Evolutionary conservation across 2,113 vertebrate genomes (phyloP).

Genomic region (Thunnus maccoyii): DNA sequence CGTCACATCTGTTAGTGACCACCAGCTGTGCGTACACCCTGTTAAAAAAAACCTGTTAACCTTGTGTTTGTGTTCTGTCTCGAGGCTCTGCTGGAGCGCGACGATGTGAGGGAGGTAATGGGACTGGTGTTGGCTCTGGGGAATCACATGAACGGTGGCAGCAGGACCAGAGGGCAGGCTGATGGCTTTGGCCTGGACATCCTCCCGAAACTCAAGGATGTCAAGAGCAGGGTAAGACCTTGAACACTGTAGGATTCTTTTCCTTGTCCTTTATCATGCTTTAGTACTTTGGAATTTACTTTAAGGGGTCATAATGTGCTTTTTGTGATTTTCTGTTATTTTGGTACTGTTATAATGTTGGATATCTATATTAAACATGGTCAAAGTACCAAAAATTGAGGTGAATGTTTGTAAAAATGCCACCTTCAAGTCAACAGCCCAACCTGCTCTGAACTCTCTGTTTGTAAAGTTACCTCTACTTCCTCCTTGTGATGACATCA

Average conservation of each 20-base stretch:
- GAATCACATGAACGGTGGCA: conserved; percentile 98
- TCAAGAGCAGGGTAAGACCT: conserved; percentile 93
- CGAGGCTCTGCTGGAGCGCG: conserved; percentile 88
- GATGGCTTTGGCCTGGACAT: conserved; percentile 97
- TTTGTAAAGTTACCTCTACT: too few relatives aligned
- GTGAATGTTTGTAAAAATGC: too few relatives aligned
- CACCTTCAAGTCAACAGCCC: too few relatives aligned
- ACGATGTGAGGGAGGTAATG: conserved; percentile 89
- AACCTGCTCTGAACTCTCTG: too few relatives aligned
- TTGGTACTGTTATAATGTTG: too few relatives aligned
- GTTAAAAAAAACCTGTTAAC: background rate
- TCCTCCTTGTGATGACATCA: too few relatives aligned
- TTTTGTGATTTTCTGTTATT: too few relatives aligned
- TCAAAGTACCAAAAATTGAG: too few relatives aligned
- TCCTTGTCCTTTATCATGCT: background rate
- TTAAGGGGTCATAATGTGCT: too few relatives aligned
- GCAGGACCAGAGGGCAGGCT: conserved; percentile 93
- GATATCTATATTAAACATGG: too few relatives aligned
- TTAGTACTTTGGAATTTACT: background rate
- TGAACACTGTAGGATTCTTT: background rate
- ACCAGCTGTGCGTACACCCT: background rate
- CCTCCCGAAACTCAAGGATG: conserved; percentile 96
- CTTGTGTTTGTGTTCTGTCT: background rate
- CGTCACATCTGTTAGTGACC: background rate
- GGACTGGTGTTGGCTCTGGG: conserved; percentile 95